Conservation (phyloP, 2,888 invertebrate species). For the Thecophora atra region DNA sequence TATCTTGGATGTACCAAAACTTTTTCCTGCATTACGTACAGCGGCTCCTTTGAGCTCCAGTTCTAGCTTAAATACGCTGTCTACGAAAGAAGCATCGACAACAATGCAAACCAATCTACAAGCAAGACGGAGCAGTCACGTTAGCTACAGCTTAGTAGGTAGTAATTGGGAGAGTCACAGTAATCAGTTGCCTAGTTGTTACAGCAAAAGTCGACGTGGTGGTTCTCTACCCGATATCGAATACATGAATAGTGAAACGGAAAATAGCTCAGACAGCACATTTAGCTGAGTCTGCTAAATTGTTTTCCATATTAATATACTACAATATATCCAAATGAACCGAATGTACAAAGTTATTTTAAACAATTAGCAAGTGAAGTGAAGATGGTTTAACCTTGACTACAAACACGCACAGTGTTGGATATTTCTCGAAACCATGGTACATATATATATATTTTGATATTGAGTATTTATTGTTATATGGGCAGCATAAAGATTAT, state of each 20-base stretch:
- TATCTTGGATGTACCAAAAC: constrained; percentile 60
- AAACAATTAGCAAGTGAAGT: constrained; percentile 3
- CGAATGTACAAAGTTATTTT: constrained; percentile 27
- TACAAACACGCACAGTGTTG: not conserved
- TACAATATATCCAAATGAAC: constrained; percentile 13
- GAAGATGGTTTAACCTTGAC: not conserved
- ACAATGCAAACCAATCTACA: constrained; percentile 20
- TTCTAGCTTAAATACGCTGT: constrained; percentile 4
- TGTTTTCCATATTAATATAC: too few relatives aligned
- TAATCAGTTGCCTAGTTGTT: constrained; percentile 34
- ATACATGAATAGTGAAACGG: constrained; percentile 62
- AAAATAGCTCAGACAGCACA: constrained; percentile 64
- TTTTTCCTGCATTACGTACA: constrained; percentile 50
- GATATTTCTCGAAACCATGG: constrained; percentile 1
- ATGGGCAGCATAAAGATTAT: not conserved
- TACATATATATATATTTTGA: constrained; percentile 2
- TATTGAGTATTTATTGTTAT: constrained; percentile 7
- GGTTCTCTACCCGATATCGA: constrained; percentile 62
- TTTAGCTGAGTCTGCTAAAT: constrained; percentile 49
- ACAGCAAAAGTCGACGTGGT: constrained; percentile 51
- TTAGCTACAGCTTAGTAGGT: constrained; percentile 40
- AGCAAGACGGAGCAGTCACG: constrained; percentile 41
- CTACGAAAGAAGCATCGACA: constrained; percentile 35
- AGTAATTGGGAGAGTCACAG: constrained; percentile 39
- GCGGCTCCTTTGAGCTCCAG: constrained; percentile 12